Conservation (phyloP, 1,140 invertebrate genomes). For the Batillaria attramentaria region DNA sequence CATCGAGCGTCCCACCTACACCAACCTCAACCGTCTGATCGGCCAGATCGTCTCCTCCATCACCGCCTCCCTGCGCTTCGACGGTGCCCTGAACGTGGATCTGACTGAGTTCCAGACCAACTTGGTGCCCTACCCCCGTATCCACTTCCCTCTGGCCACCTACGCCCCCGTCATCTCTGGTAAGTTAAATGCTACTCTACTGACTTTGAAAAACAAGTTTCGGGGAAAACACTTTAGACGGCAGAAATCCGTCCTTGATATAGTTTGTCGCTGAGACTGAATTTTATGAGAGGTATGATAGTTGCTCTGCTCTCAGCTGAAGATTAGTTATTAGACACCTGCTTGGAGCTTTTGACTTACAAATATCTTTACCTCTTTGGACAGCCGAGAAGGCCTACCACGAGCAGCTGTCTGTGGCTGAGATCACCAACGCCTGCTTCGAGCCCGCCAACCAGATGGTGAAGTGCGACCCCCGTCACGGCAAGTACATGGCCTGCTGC, state of each 20-base stretch:
- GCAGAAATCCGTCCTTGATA: too few relatives aligned
- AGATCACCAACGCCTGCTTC: slow-evolving; percentile 85
- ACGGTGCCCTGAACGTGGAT: slow-evolving; percentile 81
- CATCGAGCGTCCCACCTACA: too few relatives aligned
- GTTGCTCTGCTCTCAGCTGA: too few relatives aligned
- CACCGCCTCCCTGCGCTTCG: slow-evolving; percentile 78
- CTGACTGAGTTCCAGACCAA: slow-evolving; percentile 42
- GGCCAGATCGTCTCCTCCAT: slow-evolving; percentile 76
- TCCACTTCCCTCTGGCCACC: slow-evolving; percentile 31
- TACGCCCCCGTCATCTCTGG: slow-evolving; percentile 28
- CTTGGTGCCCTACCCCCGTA: slow-evolving; percentile 27
- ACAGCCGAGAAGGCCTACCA: slow-evolving; percentile 71
- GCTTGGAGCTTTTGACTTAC: too few relatives aligned
- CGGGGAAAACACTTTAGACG: too few relatives aligned
- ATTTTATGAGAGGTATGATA: too few relatives aligned
- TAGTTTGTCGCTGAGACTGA: too few relatives aligned
- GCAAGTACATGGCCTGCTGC: slow-evolving; percentile 88
- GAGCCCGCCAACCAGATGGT: slow-evolving; percentile 93
- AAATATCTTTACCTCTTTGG: too few relatives aligned
- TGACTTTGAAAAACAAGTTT: too few relatives aligned
- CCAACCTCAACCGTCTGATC: slow-evolving; percentile 61
- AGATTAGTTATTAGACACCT: too few relatives aligned
- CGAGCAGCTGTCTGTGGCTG: slow-evolving; percentile 76
- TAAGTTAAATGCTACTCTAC: too few relatives aligned
- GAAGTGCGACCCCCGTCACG: slow-evolving; percentile 89